Evolutionary conservation across 1,140 invertebrate species (phyloP), one percentile per base, ranked within the genome.

Genomic region (Bombyx mandarina): DNA sequence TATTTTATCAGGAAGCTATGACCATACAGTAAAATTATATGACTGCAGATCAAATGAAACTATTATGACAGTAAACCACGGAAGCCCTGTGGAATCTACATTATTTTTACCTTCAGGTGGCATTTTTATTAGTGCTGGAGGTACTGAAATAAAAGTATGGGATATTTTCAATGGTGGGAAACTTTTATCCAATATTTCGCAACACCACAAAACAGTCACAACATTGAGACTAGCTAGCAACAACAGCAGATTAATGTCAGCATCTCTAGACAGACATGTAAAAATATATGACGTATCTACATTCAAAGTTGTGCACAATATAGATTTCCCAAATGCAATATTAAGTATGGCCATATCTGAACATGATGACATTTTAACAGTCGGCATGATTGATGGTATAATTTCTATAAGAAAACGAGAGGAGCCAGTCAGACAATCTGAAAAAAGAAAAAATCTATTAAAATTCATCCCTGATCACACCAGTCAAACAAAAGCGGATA

Each of bases 191-290:
- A 92, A 91, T 81, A 90, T 97, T 69, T 92, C 92, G 48, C 92
- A 95, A 75, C 94, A 99, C 83, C 96, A 99, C 77, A 99, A 99
- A 90, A 98, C 97, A 2, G 92, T 99, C 2, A 98, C 96, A 3
- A 93, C 93, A 65, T 70, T 98, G 22, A 87, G 90, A 65, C 89
- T 97, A 57, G 93, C 94, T 22, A 94, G 92, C 26, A 92, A 96
- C 75, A 93, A 93, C 35, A 93, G 92, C 58, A 90, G 95, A 69
- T 88, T 99, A 45, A 75, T 99, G 62, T 98, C 97, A 7, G 96
- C 93, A 6, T 97, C 96, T 3, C 88, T 99, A 49, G 98, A 99
- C 77, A 91, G 95, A 67, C 96, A 98, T 88, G 93, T 99, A 0
- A 99, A 99, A 89, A 93, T 99, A 65, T 98, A 98, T 86, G 95